Evolutionary conservation across 2,888 invertebrate species (phyloP).

Genomic region (Xanthia icteritia): DNA sequence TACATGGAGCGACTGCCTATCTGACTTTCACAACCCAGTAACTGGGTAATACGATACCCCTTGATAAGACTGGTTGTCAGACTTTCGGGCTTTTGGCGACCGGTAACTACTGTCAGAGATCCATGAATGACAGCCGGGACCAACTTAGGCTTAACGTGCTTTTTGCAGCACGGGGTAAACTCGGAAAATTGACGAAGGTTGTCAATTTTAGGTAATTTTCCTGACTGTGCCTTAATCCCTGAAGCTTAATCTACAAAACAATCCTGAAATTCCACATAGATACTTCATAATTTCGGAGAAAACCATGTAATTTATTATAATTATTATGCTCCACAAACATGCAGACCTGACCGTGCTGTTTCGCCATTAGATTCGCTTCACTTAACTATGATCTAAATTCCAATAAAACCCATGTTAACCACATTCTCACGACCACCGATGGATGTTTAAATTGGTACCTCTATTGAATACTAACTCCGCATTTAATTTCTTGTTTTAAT

Average conservation of each 20-base stretch:
- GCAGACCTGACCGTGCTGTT: constrained; percentile 9
- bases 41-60: too few relatives aligned
- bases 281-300: not conserved
- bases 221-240: not conserved
- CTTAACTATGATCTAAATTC: constrained; percentile 34
- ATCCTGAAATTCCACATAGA: not conserved
- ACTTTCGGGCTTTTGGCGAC: too few relatives aligned
- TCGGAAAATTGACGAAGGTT: too few relatives aligned
- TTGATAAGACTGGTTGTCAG: too few relatives aligned
- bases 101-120: too few relatives aligned
- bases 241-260: not conserved
- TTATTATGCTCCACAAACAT: not conserved
- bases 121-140: too few relatives aligned
- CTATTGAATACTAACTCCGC: not conserved
- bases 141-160: too few relatives aligned
- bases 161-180: too few relatives aligned
- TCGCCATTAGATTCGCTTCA: constrained; percentile 45
- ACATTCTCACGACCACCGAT: constrained; percentile 20
- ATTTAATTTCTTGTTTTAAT: not conserved
- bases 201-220: too few relatives aligned
- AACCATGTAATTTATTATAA: not conserved
- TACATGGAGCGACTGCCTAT: too few relatives aligned
- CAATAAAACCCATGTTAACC: constrained; percentile 14
- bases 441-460: not conserved
- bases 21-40: too few relatives aligned